Base-by-base conservation (phyloP, 2,888 invertebrate species). In the Parnassius mnemosyne region DNA sequence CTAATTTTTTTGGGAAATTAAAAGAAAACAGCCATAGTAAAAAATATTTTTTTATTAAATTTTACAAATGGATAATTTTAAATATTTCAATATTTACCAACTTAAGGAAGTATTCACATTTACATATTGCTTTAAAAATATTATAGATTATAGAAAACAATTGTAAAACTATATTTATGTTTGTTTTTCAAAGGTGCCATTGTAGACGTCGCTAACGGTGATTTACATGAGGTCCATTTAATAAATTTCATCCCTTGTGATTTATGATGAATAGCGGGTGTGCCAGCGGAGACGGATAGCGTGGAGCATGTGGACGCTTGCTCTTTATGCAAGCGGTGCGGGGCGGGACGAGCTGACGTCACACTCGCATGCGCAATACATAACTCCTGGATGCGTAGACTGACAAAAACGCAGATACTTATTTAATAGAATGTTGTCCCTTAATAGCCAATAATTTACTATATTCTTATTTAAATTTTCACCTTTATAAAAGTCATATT, bases 261-360 rank as follows among this genome's bases (percentile, higher is more conserved):
- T 75, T 73, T 75, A 77, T 74, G 71, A 71, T 68, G 70, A 71
- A 72, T 70, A 66, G 66, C 69, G 62, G 60, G 62, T 65, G 65
- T 68, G 69, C 73, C 71, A 68, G 62, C 72, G 67, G 72, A 71
- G 74, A 72, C 73, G 69, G 71, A 66, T 71, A 74, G 73, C 69
- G 61, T 64, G 65, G 65, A 68, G 65, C 68, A 67, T 64, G 66
- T 66, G 68, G 66, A 53, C 63, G 63, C 68, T 65, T 65, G 68
- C 67, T 65, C 66, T 67, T 68, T 67, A 68, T 68, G 55, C 54
- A 70, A 66, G 65, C 70, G 71, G 73, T 68, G 71, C 63, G 77
- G 74, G 69, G 72, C 67, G 81, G 73, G 78, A 78, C 75, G 78
- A 74, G 74, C 78, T 89, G 89, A 90, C 89, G 89, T 89, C 89